These are phyloP conservation scores for Byasa hedistus DNA, from an alignment of 2,888 invertebrate genomes.

Conservation along the genomic window DNA sequence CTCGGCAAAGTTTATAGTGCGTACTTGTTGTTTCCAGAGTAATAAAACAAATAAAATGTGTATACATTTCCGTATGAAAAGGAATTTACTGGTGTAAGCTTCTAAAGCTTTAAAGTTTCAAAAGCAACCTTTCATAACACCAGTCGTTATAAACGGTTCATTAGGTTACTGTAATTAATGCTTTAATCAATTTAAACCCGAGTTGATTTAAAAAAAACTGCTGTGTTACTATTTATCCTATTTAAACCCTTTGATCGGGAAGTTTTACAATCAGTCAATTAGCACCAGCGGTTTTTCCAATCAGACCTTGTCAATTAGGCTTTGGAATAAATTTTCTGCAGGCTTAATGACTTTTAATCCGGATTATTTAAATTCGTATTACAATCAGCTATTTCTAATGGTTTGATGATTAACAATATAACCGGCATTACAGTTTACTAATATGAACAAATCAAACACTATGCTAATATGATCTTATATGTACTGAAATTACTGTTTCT, in stretches of 20 bases:
- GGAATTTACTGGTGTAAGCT: no score
- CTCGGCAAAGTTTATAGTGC: constrained; percentile 1
- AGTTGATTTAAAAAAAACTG: neutral
- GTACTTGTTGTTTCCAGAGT: neutral
- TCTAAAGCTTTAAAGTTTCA: no score
- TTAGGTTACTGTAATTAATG: neutral
- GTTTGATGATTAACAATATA: neutral
- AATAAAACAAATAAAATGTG: neutral
- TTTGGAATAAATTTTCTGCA: constrained; percentile 5
- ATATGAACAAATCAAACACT: no score
- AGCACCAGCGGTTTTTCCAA: constrained; percentile 25
- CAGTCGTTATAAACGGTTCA: neutral
- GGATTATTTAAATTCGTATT: neutral
- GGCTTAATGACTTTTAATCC: neutral
- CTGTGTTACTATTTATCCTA: neutral
- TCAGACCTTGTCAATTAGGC: constrained; percentile 24
- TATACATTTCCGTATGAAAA: no score
- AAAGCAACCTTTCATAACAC: no score
- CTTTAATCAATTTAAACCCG: neutral
- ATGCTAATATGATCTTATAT: no score
- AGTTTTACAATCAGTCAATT: constrained; percentile 2
- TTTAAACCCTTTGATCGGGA: neutral
- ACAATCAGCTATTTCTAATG: neutral
- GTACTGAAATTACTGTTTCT: no score
- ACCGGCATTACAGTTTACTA: neutral